A percentile compares a stretch with the other conserved stretches of the same genome.
Evolutionary conservation across 2,888 invertebrate genomes (phyloP).

Genomic region (Clitarchus hookeri): DNA sequence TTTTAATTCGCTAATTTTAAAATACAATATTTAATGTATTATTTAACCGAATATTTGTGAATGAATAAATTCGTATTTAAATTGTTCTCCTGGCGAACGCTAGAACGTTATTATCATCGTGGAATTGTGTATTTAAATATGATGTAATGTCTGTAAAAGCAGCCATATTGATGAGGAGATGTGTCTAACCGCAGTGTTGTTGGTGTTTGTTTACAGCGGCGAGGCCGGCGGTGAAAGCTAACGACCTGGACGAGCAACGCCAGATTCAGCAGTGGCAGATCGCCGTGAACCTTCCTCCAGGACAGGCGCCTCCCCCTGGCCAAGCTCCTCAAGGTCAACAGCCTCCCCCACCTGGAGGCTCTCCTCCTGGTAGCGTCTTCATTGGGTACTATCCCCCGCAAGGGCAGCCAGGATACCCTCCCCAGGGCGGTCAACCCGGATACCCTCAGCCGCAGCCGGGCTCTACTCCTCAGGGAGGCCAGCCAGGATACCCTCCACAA

Average conservation of each 20-base stretch:
- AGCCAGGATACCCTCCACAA: constrained; percentile 36
- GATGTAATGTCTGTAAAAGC: too few relatives aligned
- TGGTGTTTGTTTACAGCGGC: neutral
- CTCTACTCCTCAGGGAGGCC: constrained; percentile 20
- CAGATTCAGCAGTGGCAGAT: constrained; percentile 50
- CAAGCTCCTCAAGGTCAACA: constrained; percentile 32
- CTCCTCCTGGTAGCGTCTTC: constrained; percentile 40
- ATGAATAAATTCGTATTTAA: too few relatives aligned
- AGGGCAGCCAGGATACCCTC: constrained; percentile 33
- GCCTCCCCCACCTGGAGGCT: constrained; percentile 34
- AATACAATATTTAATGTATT: too few relatives aligned
- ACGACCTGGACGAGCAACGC: constrained; percentile 30
- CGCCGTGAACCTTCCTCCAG: constrained; percentile 45
- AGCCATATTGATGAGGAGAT: too few relatives aligned
- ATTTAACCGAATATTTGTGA: too few relatives aligned
- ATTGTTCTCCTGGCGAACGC: too few relatives aligned
- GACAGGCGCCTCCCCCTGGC: constrained; percentile 10
- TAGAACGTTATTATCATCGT: too few relatives aligned
- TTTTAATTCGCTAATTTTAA: too few relatives aligned
- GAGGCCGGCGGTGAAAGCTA: neutral
- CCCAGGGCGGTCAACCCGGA: constrained; percentile 24
- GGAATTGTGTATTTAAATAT: too few relatives aligned
- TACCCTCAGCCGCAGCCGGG: constrained; percentile 33
- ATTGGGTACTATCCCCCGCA: constrained; percentile 38
- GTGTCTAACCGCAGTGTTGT: neutral